Evolutionary conservation across 2,113 vertebrate species (phyloP).

Genomic region (Microtus oregoni): DNA sequence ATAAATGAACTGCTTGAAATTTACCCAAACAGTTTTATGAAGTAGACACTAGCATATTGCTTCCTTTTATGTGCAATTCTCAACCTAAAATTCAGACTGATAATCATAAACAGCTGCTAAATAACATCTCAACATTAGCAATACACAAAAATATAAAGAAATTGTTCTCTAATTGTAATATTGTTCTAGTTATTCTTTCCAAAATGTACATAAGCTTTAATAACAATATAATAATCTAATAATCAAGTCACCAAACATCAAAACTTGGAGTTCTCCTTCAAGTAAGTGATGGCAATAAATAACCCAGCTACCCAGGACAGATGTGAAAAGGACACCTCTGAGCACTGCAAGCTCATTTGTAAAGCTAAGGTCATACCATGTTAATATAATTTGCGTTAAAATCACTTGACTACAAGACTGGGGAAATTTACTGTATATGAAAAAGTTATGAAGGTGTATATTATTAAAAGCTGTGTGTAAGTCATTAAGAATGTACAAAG

Average conservation of each 20-base stretch:
- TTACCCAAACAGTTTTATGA: constrained; percentile 23
- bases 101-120: background rate
- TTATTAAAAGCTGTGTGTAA: constrained; percentile 26
- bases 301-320: background rate
- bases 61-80: constrained; percentile 38
- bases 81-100: constrained; percentile 28
- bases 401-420: background rate
- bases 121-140: background rate
- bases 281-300: constrained; percentile 33
- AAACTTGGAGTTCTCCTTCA: constrained; percentile 56
- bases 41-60: background rate
- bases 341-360: constrained; percentile 30
- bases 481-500: background rate
- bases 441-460: constrained; percentile 34
- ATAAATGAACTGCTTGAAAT: constrained; percentile 52
- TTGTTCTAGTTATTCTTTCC: constrained; percentile 24
- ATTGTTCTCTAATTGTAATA: constrained; percentile 29
- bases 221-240: constrained; percentile 22
- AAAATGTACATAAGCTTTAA: constrained; percentile 26
- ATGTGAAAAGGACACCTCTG: background rate
- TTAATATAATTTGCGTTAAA: constrained; percentile 41
- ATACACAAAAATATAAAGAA: background rate
- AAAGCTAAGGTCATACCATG: constrained; percentile 17
- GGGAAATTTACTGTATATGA: background rate
- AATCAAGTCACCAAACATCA: constrained; percentile 22